Percentiles rank a stretch among this genome's conserved stretches.
phyloP scores from a whole-genome alignment of 2,113 vertebrate genomes.

The Pseudonaja textilis region DNA sequence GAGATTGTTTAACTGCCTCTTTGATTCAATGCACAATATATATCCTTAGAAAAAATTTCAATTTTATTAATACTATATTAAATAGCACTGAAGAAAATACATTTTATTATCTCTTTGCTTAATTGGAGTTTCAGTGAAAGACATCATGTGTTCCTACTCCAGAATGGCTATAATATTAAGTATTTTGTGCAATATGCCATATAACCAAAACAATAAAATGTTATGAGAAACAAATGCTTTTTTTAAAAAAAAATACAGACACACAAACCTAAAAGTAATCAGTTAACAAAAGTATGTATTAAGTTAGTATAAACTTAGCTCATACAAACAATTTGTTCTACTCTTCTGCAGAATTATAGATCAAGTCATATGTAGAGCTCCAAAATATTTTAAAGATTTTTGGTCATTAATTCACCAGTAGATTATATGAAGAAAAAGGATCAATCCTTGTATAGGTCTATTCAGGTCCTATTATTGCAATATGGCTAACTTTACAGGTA shows the following conservation, averaged over 20 bases:
- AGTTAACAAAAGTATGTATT: constrained; percentile 3
- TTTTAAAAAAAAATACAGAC: not conserved
- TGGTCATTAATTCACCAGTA: not conserved
- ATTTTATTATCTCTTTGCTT: not conserved
- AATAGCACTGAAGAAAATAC: not conserved
- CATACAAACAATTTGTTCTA: not conserved
- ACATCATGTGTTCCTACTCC: not conserved
- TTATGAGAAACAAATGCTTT: not conserved
- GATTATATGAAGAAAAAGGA: not conserved
- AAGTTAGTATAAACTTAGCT: constrained; percentile 29
- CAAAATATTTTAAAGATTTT: not conserved
- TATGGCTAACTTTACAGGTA: not conserved
- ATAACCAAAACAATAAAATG: not conserved
- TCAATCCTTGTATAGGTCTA: not conserved
- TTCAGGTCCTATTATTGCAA: not conserved
- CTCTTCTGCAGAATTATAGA: not conserved
- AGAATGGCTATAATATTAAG: not conserved
- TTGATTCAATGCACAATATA: not conserved
- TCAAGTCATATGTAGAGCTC: not conserved
- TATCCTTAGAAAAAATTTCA: not conserved
- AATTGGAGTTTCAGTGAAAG: constrained; percentile 12
- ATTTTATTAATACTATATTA: not conserved
- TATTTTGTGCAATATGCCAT: not conserved
- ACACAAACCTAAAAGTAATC: not conserved
- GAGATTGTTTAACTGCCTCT: accelerated